phyloP scores from a whole-genome alignment of 2,113 vertebrate genomes.

The Psilopsiagon aurifrons region DNA sequence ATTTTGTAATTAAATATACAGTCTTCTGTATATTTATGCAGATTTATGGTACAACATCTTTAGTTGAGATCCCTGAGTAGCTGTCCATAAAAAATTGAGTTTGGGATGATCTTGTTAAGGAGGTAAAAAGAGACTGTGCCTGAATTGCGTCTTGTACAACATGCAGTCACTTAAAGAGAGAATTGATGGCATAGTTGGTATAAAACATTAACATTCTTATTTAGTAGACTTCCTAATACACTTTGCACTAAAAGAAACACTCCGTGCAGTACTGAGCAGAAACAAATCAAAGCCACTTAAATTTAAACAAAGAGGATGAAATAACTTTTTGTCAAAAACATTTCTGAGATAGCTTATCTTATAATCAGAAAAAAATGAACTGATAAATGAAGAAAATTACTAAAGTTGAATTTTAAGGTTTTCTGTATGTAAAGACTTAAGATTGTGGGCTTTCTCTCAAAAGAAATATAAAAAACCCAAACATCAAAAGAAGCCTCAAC shows the following conservation, averaged over 20 bases:
- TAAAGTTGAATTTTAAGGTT: neutral
- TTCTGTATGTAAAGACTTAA: neutral
- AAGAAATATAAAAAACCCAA: too few relatives aligned
- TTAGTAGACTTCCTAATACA: neutral
- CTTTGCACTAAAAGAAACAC: neutral
- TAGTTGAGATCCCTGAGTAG: neutral
- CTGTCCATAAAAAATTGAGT: neutral
- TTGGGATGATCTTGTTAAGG: neutral
- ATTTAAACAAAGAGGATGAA: neutral
- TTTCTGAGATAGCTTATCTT: neutral
- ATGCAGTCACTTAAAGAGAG: neutral
- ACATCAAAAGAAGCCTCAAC: rapidly evolving
- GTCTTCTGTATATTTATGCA: neutral
- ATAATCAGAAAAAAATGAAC: neutral
- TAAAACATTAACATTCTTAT: neutral
- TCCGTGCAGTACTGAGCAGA: neutral
- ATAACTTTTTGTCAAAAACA: neutral
- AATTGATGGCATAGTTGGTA: neutral
- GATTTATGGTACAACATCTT: neutral
- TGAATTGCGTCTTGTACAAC: neutral
- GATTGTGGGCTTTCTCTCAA: neutral
- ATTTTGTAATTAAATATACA: neutral
- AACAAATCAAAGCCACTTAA: neutral
- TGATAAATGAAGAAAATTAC: neutral
- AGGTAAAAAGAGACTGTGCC: neutral